A percentile compares a stretch with the other conserved stretches of the same genome.
These are phyloP conservation scores for Cossypha niveicapilla DNA, from an alignment of 2,797 vertebrate species.

Conservation along the genomic window DNA sequence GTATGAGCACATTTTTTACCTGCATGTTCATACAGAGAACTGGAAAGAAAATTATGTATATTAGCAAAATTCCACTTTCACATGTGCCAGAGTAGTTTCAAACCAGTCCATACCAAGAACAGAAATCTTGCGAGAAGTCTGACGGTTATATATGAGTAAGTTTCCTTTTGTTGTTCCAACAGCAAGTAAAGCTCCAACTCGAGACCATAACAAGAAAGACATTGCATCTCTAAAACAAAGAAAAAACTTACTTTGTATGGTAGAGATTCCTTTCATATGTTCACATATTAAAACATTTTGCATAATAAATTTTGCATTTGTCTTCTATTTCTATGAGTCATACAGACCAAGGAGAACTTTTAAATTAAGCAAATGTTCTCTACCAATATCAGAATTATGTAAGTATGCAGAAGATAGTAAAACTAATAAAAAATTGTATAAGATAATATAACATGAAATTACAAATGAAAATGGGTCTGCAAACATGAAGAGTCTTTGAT, in stretches of 20 bases:
- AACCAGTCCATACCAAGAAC: slow-evolving; percentile 82
- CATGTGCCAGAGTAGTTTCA: background rate
- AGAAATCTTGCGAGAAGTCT: slow-evolving; percentile 95
- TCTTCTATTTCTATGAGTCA: background rate
- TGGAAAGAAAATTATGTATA: background rate
- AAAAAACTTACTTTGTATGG: background rate
- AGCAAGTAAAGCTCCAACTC: slow-evolving; percentile 85
- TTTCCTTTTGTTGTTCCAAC: slow-evolving; percentile 94
- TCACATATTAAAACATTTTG: background rate
- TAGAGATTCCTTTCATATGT: background rate
- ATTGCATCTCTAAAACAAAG: slow-evolving; percentile 85
- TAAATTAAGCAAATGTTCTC: background rate
- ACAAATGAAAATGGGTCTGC: background rate
- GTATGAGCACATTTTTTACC: background rate
- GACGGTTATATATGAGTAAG: slow-evolving; percentile 93
- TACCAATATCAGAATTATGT: background rate
- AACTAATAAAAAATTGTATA: background rate
- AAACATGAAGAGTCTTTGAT: background rate
- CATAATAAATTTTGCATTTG: background rate
- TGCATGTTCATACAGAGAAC: background rate
- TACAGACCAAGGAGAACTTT: background rate
- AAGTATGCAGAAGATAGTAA: background rate
- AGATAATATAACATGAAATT: background rate
- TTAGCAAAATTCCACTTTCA: background rate
- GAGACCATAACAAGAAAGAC: slow-evolving; percentile 94